phyloP scores from a whole-genome alignment of 2,797 vertebrate genomes.

The Protonibea diacanthus region DNA sequence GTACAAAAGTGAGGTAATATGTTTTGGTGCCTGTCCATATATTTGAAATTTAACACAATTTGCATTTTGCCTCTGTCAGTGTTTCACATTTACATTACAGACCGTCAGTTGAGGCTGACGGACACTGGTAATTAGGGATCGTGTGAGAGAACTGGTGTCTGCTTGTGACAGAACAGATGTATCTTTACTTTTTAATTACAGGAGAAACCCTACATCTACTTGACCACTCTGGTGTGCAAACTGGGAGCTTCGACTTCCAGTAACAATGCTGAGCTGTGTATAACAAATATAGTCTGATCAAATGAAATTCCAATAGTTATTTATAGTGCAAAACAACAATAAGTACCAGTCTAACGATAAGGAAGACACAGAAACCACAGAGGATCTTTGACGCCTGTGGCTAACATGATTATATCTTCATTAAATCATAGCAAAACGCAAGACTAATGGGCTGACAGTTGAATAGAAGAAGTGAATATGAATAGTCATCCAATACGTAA shows the following conservation, averaged over 20 bases:
- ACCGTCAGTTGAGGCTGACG: constrained; percentile 1
- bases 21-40: background rate
- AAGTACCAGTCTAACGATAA: constrained; percentile 6
- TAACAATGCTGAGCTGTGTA: background rate
- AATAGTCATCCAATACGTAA: background rate
- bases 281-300: background rate
- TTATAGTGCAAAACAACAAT: background rate
- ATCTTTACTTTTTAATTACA: constrained; percentile 10
- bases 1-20: constrained; percentile 1
- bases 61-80: constrained; percentile 22
- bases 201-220: background rate
- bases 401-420: background rate
- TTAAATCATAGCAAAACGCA: constrained; percentile 13
- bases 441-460: background rate
- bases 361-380: background rate
- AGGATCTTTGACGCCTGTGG: background rate
- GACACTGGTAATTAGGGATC: background rate
- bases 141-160: background rate
- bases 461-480: background rate
- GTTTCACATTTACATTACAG: constrained; percentile 14
- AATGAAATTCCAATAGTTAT: constrained; percentile 18
- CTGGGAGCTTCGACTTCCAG: constrained; percentile 1
- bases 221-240: constrained; percentile 10
- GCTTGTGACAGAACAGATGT: background rate
- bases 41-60: constrained; percentile 26